Conservation (phyloP, 1,140 invertebrate species). For the Drosophila grimshawi region DNA sequence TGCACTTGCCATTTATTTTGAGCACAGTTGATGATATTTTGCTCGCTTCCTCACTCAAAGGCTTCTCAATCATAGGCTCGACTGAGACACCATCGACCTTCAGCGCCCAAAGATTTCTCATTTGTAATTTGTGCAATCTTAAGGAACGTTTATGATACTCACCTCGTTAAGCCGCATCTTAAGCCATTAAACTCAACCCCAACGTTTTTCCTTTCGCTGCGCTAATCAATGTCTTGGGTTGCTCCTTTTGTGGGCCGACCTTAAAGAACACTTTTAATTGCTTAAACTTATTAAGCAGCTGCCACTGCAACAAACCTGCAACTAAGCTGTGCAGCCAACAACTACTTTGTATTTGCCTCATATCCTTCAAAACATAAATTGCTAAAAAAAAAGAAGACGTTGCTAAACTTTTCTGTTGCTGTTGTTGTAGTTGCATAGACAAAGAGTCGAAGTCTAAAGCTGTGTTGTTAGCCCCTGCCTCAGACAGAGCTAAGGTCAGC, state of each 20-base stretch:
- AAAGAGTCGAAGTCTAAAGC: constrained; percentile 51
- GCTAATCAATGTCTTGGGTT: constrained; percentile 67
- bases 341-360: constrained; percentile 67
- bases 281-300: constrained; percentile 81
- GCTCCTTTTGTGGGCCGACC: constrained; percentile 53
- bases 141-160: constrained; percentile 70
- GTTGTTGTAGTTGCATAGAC: constrained; percentile 67
- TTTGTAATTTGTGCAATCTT: constrained; percentile 49
- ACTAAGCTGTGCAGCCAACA: constrained; percentile 23
- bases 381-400: constrained; percentile 49
- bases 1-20: not conserved
- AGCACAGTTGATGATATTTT: not conserved
- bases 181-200: constrained; percentile 15
- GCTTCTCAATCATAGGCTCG: not conserved
- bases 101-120: constrained; percentile 11
- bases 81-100: no score
- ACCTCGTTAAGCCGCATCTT: constrained; percentile 64
- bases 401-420: constrained; percentile 47
- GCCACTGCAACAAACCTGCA: constrained; percentile 56
- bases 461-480: constrained; percentile 51
- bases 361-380: constrained; percentile 53
- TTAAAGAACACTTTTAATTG: constrained; percentile 76
- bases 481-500: constrained; percentile 69
- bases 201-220: constrained; percentile 52
- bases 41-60: not conserved